Evolutionary conservation across 2,797 vertebrate species (phyloP), one percentile per base, ranked within the genome.

Genomic region (Pyrocephalus nanus): DNA sequence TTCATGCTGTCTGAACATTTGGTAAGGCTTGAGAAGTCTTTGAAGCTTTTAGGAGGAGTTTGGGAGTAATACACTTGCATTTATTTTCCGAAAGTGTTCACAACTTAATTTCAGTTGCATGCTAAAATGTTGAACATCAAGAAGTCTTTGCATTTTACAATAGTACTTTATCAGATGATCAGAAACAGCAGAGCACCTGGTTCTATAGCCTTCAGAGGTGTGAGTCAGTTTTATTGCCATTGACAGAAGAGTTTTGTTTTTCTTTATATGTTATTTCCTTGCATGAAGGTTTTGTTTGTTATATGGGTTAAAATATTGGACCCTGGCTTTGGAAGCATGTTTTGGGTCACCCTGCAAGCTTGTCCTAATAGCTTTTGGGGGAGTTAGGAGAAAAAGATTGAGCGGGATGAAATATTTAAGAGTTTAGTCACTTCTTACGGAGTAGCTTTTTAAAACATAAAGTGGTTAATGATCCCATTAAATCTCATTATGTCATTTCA

Each of bases 401-500:
- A 91, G 53, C 40, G 48, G 69, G 30, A 74, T 89, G 66, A 88
- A 92, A 80, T 95, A 86, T 90, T 92, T 69, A 80, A 66, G 72
- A 77, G 57, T 93, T 92, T 75, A 94, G 72, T 88, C 75, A 83
- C 57, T 91, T 96, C 54, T 57, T 82, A 38, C 65, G n/a, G 71
- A 94, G 72, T 55, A 86, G 54, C 78, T 83, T 95, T 81, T 92
- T 95, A 93, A 95, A 94, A 91, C 73, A 66, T 51, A 88, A 90
- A 94, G 73, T 95, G 93, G 91, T 91, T 96, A 92, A 96, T 94
- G 91, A 91, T 91, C 43, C 82, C 64, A 92, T 93, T 96, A 97
- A 88, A 90, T 91, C 91, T 95, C 82, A 95, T 95, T 93, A 93
- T 95, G 82, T 69, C 73, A 80, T 92, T 96, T 91, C 71, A 45